These are phyloP conservation scores for Eueides isabella DNA, from an alignment of 1,140 invertebrate species.

Conservation along the genomic window DNA sequence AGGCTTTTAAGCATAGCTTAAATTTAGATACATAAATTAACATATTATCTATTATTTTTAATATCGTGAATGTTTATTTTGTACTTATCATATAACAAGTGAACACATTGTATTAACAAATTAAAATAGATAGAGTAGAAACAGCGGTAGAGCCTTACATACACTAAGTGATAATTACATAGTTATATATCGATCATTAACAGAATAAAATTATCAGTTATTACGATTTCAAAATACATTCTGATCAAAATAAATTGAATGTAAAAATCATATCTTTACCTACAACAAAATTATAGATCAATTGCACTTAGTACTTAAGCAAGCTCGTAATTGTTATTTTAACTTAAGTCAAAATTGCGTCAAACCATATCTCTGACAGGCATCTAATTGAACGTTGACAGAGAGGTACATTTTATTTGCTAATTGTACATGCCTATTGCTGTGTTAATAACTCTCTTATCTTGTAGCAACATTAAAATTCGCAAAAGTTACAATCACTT, in stretches of 20 bases:
- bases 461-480: too few species aligned
- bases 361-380: slow-evolving; percentile 28
- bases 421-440: not conserved
- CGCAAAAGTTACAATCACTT: too few species aligned
- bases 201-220: slow-evolving; percentile 12
- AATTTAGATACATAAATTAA: too few species aligned
- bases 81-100: not conserved
- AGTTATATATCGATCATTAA: slow-evolving; percentile 15
- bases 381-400: slow-evolving; percentile 34
- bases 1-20: too few species aligned
- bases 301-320: slow-evolving; percentile 29
- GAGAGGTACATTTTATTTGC: slow-evolving; percentile 24
- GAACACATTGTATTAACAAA: not conserved
- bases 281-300: slow-evolving; percentile 2
- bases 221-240: not conserved
- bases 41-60: not conserved
- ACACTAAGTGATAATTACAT: slow-evolving; percentile 1
- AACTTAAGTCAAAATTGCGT: slow-evolving; percentile 29
- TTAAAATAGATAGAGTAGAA: not conserved
- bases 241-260: slow-evolving; percentile 3
- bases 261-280: slow-evolving; percentile 11
- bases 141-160: not conserved
- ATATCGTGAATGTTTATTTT: not conserved
- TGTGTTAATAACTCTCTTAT: too few species aligned
- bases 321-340: slow-evolving; percentile 28